Conservation (phyloP, 2,797 vertebrate species). For the Anisognathus igniventris region DNA sequence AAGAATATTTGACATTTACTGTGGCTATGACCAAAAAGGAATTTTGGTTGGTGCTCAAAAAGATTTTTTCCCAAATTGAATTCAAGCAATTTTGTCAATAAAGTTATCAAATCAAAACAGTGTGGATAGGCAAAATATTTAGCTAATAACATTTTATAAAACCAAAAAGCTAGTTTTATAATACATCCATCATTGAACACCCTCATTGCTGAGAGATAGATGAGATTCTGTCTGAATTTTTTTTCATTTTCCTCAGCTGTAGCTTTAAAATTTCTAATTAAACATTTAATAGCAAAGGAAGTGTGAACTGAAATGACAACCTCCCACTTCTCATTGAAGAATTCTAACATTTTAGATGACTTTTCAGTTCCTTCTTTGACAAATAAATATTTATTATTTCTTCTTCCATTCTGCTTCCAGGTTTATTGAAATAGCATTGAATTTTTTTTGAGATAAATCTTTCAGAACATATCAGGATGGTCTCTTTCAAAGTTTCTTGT, state of each 20-base stretch:
- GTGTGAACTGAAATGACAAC: background rate
- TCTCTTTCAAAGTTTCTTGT: background rate
- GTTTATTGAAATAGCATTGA: background rate
- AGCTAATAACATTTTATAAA: background rate
- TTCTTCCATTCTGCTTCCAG: background rate
- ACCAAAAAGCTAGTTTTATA: background rate
- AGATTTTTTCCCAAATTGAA: background rate
- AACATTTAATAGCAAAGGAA: background rate
- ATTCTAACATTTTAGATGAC: background rate
- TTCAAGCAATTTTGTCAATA: background rate
- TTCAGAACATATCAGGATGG: background rate
- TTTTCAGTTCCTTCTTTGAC: background rate
- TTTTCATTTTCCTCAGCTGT: background rate
- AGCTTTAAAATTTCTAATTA: background rate
- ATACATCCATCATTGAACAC: background rate
- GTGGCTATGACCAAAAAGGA: fast-evolving
- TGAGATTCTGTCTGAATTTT: background rate
- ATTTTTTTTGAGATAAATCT: background rate
- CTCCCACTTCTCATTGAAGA: background rate
- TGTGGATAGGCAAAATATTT: background rate
- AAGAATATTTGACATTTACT: background rate
- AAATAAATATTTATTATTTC: background rate
- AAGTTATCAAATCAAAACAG: background rate
- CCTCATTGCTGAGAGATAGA: background rate
- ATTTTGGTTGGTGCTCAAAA: background rate